phyloP scores from a whole-genome alignment of 2,888 invertebrate genomes.

The Perdita meconis region DNA sequence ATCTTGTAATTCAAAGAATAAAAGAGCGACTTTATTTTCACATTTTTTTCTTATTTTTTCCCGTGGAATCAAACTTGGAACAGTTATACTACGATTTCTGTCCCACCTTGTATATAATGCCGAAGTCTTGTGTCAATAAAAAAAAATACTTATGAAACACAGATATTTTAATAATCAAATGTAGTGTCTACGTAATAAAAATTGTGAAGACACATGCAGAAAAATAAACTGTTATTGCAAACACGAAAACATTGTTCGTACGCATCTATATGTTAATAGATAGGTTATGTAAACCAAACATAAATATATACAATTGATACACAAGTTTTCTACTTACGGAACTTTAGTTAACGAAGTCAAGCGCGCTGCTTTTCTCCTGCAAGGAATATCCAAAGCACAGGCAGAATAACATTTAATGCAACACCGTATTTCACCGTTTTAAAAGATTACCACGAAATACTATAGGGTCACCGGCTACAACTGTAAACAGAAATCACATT shows the following conservation, averaged over 20 bases:
- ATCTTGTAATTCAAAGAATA: no score
- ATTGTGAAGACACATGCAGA: conserved; percentile 36
- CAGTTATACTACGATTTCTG: no score
- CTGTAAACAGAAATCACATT: no score
- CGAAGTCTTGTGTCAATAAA: conserved; percentile 38
- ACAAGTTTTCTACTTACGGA: conserved; percentile 31
- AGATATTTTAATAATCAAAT: conserved; percentile 55
- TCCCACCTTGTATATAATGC: no score
- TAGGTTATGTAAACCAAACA: conserved; percentile 40
- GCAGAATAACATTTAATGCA: background rate
- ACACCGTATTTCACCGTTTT: conserved; percentile 10
- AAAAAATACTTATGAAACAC: conserved; percentile 31
- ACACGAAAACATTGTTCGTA: background rate
- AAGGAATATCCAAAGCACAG: background rate
- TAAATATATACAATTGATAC: background rate
- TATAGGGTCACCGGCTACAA: no score
- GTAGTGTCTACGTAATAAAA: conserved; percentile 27
- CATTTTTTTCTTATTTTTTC: no score
- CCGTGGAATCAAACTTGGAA: no score
- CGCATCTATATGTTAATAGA: background rate
- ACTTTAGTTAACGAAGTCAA: background rate
- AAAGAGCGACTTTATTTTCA: no score
- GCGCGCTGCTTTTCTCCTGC: background rate
- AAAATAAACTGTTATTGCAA: conserved; percentile 41
- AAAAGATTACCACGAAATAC: conserved; percentile 49